Conservation (phyloP, 2,888 invertebrate genomes). For the Acronicta aceris region DNA sequence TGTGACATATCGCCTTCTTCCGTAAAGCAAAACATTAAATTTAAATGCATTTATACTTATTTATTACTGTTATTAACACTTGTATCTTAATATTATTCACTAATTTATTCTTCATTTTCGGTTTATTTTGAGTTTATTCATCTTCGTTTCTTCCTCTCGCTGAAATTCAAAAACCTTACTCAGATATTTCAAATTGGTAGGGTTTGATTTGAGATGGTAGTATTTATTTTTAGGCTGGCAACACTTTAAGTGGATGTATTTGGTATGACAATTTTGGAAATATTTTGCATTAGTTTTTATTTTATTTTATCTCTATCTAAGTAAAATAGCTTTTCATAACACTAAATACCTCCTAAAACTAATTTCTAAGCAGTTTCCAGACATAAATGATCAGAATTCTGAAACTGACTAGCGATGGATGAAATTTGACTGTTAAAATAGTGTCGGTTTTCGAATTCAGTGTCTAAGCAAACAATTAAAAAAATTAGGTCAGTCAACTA, state of each 20-base stretch:
- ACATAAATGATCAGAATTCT: no score
- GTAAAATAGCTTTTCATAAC: no score
- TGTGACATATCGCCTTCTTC: slow-evolving; percentile 91
- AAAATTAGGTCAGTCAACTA: no score
- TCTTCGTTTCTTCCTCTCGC: slow-evolving; percentile 42
- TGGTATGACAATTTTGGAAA: not conserved
- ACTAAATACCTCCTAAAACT: no score
- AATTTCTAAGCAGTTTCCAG: no score
- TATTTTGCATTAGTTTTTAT: no score
- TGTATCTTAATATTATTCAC: slow-evolving; percentile 22
- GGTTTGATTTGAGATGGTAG: not conserved
- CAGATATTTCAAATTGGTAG: slow-evolving; percentile 8
- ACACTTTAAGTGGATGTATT: not conserved
- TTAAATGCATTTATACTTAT: slow-evolving; percentile 39
- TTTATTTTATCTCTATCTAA: no score
- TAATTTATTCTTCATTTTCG: slow-evolving; percentile 44
- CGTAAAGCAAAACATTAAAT: slow-evolving; percentile 61
- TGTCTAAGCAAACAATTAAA: no score
- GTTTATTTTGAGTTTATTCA: slow-evolving; percentile 24
- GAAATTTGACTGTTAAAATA: no score
- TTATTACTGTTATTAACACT: slow-evolving; percentile 32
- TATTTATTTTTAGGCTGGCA: not conserved
- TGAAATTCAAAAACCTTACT: slow-evolving; percentile 64
- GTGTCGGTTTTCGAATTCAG: no score
- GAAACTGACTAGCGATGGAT: no score